Conservation (phyloP, 2,888 invertebrate genomes). For the Athrips mouffetella region DNA sequence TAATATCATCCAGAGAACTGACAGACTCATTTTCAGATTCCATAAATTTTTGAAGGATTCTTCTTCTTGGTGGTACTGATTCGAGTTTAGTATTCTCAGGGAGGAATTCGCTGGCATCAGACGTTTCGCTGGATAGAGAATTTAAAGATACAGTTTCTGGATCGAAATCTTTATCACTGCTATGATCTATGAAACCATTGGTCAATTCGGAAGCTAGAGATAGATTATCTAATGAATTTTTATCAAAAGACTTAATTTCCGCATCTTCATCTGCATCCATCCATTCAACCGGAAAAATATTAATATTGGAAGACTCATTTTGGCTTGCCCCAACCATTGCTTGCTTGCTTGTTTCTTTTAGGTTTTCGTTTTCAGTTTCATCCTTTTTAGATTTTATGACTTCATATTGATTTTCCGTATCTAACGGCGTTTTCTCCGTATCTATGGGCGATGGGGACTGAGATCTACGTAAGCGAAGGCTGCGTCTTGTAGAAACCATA, state of each 20-base stretch:
- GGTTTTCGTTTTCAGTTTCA: too few species aligned
- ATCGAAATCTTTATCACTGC: constrained; percentile 14
- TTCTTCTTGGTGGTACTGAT: background rate
- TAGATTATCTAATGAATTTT: background rate
- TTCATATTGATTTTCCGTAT: too few species aligned
- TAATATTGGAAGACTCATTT: background rate
- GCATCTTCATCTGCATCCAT: background rate
- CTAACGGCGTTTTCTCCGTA: too few species aligned
- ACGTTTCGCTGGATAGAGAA: constrained; percentile 15
- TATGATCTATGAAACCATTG: background rate
- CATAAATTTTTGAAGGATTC: background rate
- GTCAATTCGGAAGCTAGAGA: background rate
- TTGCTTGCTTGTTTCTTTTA: background rate
- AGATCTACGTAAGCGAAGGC: background rate
- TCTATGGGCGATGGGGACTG: background rate
- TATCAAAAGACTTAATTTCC: background rate
- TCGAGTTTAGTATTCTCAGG: background rate
- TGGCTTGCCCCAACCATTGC: background rate
- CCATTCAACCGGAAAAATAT: background rate
- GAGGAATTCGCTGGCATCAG: constrained; percentile 7
- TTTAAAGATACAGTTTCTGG: constrained; percentile 13
- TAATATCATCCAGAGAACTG: constrained; percentile 10
- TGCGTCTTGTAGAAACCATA: background rate
- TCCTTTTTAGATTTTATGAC: too few species aligned
- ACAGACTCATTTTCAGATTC: constrained; percentile 12